Percentiles rank a stretch among this genome's conserved stretches.
Conservation (phyloP, 2,888 invertebrate genomes). For the Aleiodes leptofemur region DNA sequence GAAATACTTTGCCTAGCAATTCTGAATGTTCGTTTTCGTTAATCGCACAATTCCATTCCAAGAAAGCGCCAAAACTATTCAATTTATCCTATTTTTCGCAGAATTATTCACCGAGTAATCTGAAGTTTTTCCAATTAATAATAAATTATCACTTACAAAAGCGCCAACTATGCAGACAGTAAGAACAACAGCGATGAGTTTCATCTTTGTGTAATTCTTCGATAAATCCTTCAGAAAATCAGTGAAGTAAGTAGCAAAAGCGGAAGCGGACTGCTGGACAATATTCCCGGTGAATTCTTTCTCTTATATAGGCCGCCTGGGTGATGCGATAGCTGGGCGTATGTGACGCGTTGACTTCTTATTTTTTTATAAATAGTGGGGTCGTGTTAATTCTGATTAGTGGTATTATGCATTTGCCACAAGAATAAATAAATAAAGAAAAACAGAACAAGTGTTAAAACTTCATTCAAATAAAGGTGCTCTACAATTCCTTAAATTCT, state of each 20-base stretch:
- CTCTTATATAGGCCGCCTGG: constrained; percentile 37
- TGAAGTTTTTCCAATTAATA: not conserved
- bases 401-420: no score
- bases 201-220: constrained; percentile 52
- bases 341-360: not conserved
- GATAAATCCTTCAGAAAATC: constrained; percentile 22
- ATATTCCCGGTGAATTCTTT: not conserved
- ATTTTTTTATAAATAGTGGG: constrained; percentile 31
- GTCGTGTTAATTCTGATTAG: constrained; percentile 8
- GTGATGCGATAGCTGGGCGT: not conserved
- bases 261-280: constrained; percentile 3
- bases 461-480: no score
- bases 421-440: no score
- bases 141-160: constrained; percentile 53
- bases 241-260: not conserved
- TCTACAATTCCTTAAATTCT: no score
- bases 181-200: constrained; percentile 54
- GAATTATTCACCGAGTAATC: no score
- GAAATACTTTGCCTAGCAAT: no score
- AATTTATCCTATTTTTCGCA: no score
- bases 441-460: no score
- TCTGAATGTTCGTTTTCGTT: no score
- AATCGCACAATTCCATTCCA: no score
- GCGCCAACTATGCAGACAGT: constrained; percentile 56
- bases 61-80: no score